Base-by-base conservation (phyloP, 23 tunicate genomes). In the Aplidium turbinatum region DNA sequence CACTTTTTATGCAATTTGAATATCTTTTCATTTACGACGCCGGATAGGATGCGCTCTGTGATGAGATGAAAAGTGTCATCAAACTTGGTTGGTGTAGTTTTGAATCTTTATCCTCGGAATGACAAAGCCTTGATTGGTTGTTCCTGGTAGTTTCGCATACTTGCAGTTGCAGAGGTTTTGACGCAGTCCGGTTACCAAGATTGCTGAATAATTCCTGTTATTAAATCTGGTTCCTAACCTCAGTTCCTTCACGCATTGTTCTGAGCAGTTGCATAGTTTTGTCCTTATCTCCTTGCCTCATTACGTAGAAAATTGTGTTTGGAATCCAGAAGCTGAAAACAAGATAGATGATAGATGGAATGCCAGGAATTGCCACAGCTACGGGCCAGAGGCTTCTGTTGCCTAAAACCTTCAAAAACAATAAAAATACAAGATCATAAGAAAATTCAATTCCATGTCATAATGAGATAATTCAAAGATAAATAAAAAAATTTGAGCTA, bases 321-420 rank as follows among this genome's bases (percentile, higher is more conserved):
- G 72, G 72, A 38, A 66, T 66, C 51, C 51, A 36, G 5, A 6
- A 13, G 25, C 72, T 66, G 25, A 51, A 38, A 13, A 34, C 21
- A 3, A 66, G 51, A 27, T 66, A 66, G 23, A 36, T 22, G 27
- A 66, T 13, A 3, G 72, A 36, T 5, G 72, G 72, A 34, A 66
- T n/a, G 3, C 3, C 51, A n/a, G 29, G 4, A 3, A 66, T 6
- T 20, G 27, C 51, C 4, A 66, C 51, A 13, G 28, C 51, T 3
- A 36, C 51, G 16, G 72, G 51, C 72, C 72, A 66, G 21, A 35
- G 21, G 3, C 23, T 3, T 35, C 21, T 29, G 25, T 20, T 36
- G 25, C 72, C 72, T 13, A 66, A 38, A 34, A 66, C 29, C 72
- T 66, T 35, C 1, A 57, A 48, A n/a, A 16, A 22, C 62, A 42